These are phyloP conservation scores for Poecile montanus DNA, from an alignment of 2,797 vertebrate species.

Conservation along the genomic window DNA sequence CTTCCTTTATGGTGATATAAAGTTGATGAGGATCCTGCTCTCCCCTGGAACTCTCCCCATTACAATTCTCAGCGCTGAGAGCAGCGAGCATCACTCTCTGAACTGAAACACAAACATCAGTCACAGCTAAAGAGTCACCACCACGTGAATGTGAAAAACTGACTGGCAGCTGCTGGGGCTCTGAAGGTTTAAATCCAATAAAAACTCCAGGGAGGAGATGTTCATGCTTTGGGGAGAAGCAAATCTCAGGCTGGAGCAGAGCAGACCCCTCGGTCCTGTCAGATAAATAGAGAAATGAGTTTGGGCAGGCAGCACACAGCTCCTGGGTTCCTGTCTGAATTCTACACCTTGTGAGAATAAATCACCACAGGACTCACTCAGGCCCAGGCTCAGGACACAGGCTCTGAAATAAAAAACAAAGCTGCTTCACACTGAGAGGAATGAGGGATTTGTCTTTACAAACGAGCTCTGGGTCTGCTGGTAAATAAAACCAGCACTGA, in stretches of 20 bases:
- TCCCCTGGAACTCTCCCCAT: neutral
- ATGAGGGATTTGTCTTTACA: too few species aligned
- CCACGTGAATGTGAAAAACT: neutral
- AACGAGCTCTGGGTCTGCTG: too few species aligned
- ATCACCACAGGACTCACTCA: neutral
- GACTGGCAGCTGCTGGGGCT: neutral
- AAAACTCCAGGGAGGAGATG: neutral
- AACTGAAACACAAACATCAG: neutral
- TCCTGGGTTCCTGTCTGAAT: neutral
- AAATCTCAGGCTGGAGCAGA: neutral
- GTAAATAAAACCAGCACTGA: too few species aligned
- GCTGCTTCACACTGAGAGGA: neutral
- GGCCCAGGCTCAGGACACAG: neutral
- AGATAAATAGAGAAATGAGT: neutral
- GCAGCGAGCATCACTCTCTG: neutral
- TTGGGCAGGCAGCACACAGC: neutral
- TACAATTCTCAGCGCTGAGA: neutral
- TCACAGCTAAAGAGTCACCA: neutral
- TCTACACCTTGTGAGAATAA: rapidly evolving
- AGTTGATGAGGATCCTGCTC: neutral
- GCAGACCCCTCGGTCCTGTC: neutral
- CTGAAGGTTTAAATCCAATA: neutral
- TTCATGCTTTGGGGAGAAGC: neutral
- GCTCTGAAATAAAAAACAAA: neutral
- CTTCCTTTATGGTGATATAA: neutral